Evolutionary conservation across 2,888 invertebrate species (phyloP), one percentile per base, ranked within the genome.

Genomic region (Abrostola triplasia): DNA sequence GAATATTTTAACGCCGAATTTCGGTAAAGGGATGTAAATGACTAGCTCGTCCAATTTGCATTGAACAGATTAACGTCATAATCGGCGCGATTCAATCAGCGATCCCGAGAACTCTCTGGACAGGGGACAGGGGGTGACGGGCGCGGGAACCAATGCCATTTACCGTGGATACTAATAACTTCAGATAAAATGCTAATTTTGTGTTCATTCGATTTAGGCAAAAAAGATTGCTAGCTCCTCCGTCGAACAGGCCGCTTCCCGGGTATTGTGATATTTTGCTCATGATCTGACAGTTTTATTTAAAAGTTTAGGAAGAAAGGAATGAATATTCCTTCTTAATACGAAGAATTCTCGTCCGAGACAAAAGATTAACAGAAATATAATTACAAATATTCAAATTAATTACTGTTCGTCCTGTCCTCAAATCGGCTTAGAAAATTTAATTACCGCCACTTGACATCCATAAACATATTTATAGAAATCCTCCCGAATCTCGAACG

Each of bases 1-100:
- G 89, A 93, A 92, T 92, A 93, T 93, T 91, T 92, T 88, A 90
- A 88, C 87, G 87, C 85, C 84, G 82, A 89, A 89, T 90, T 87
- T 90, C 88, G 92, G 90, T 92, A 92, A 92, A 92, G 92, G 90
- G 91, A 92, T 93, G 92, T 92, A 92, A 93, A 94, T 92, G 92
- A 90, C 91, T 91, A 90, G 85, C 89, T 92, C 89, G 89, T 92
- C 89, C 93, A 94, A 94, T 94, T 94, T 94, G 91, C 94, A 93
- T 93, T 90, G 92, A 92, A 92, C 92, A 92, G 94, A 94, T 94
- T 94, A 94, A 92, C 92, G 93, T 93, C 93, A 94, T 94, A 94
- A 93, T 93, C 94, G 91, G 87, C 84, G 87, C 89, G 92, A 93
- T 93, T 93, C 93, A 93, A 94, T 94, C 94, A 93, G 90, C 88